Evolutionary conservation across 2,888 invertebrate genomes (phyloP), one percentile per base, ranked within the genome.

Genomic region (Leucoptera coffeella): DNA sequence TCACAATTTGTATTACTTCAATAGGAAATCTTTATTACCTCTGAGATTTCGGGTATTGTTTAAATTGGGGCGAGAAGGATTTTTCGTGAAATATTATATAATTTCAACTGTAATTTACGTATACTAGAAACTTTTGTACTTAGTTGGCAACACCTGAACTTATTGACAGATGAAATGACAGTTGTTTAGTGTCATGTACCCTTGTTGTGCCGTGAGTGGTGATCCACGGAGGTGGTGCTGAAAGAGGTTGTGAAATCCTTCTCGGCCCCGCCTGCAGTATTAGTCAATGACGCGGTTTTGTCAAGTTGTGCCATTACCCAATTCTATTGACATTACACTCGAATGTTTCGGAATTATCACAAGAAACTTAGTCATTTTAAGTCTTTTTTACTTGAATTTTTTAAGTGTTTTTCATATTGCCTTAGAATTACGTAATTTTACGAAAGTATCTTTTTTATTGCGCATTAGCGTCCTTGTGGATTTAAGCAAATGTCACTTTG

Each of bases 401-500:
- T 57, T 50, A 64, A 65, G 61, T 62, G 59, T 59, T 64, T 64
- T 65, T 57, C 62, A 55, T 45, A 56, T 65, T 61, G 62, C 60
- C 60, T 58, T 64, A 67, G 62, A 50, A 23, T 20, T 21, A 14
- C 21, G 14, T 19, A 24, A 19, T 65, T 67, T 49, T 60, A 60
- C 50, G 69, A 60, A 67, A 64, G 67, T 52, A 41, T 44, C 50
- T 58, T 59, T 53, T 47, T 48, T 56, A 45, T 49, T 51, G 51
- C 56, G 67, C 69, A 69, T 69, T 69, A 69, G 69, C 64, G 69
- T 61, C 69, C 67, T 69, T 69, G 69, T 69, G 69, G 69, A 69
- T 64, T 56, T 54, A 53, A n/a, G n/a, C n/a, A n/a, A n/a, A n/a
- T n/a, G n/a, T n/a, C n/a, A n/a, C n/a, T n/a, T n/a, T n/a, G 39